phyloP scores from a whole-genome alignment of 1,140 invertebrate genomes.

The Aphidius ervi region DNA sequence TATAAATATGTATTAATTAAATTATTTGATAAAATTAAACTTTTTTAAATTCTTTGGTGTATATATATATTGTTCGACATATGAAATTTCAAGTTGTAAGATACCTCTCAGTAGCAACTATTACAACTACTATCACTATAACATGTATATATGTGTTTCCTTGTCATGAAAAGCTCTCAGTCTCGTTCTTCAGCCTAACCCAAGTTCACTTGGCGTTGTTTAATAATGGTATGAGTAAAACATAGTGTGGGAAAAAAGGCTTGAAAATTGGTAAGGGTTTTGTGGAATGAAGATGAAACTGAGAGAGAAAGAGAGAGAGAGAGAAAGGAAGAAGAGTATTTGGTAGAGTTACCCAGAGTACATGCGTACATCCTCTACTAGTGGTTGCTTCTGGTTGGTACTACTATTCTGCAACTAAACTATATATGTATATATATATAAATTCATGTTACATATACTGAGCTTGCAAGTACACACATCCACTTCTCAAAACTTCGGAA shows the following conservation, averaged over 20 bases:
- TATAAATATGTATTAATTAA: too few relatives aligned
- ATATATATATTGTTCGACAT: too few relatives aligned
- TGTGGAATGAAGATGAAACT: neutral
- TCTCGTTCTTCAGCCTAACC: neutral
- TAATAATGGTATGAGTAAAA: neutral
- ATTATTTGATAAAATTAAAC: too few relatives aligned
- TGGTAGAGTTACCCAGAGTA: conserved; percentile 11
- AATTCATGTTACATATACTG: neutral
- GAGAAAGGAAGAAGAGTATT: neutral
- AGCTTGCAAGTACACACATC: neutral
- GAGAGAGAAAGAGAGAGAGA: neutral
- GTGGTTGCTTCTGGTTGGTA: too few relatives aligned
- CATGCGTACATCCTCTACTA: conserved; percentile 15
- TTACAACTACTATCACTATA: too few relatives aligned
- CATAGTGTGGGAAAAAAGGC: too few relatives aligned
- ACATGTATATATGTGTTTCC: neutral
- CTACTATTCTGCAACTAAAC: neutral
- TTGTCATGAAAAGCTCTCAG: conserved; percentile 10
- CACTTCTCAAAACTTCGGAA: conserved; percentile 3
- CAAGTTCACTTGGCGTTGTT: conserved; percentile 14
- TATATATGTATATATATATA: neutral
- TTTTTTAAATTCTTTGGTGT: too few relatives aligned
- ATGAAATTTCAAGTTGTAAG: too few relatives aligned
- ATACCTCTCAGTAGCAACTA: too few relatives aligned
- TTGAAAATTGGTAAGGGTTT: neutral